phyloP scores from a whole-genome alignment of 2,113 vertebrate genomes.

The Odontophorus gujanensis region DNA sequence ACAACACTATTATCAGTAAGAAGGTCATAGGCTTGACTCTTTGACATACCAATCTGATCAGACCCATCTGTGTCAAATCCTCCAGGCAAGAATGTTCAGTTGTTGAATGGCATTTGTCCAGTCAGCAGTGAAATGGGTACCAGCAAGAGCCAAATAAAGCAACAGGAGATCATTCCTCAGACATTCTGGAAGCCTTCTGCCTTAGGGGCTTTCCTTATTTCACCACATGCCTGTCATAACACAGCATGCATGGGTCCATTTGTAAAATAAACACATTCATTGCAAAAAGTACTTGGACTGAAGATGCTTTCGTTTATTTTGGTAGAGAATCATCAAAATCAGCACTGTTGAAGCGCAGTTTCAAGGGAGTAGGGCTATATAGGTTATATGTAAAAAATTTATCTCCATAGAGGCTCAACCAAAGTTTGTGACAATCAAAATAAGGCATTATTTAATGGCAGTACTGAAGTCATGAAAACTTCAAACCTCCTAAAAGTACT shows the following conservation, averaged over 20 bases:
- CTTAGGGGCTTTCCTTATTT: slow-evolving; percentile 53
- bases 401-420: not conserved
- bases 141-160: slow-evolving; percentile 73
- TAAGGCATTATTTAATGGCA: not conserved
- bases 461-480: not conserved
- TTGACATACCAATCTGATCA: slow-evolving; percentile 20
- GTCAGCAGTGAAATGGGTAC: slow-evolving; percentile 74
- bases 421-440: not conserved
- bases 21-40: slow-evolving; percentile 12
- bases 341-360: not conserved
- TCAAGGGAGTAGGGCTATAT: not conserved
- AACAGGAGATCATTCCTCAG: slow-evolving; percentile 58
- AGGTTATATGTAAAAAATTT: not conserved
- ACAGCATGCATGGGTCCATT: slow-evolving; percentile 7
- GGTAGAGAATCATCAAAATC: not conserved
- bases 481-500: not conserved
- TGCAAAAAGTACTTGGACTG: not conserved
- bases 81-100: slow-evolving; percentile 54
- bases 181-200: slow-evolving; percentile 32
- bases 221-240: slow-evolving; percentile 45
- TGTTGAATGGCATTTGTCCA: slow-evolving; percentile 62
- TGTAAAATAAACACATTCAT: slow-evolving; percentile 59
- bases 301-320: not conserved
- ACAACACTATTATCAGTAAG: not conserved
- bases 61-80: slow-evolving; percentile 62